Evolutionary conservation across 2,888 invertebrate genomes (phyloP).

Genomic region (Troilus luridus): DNA sequence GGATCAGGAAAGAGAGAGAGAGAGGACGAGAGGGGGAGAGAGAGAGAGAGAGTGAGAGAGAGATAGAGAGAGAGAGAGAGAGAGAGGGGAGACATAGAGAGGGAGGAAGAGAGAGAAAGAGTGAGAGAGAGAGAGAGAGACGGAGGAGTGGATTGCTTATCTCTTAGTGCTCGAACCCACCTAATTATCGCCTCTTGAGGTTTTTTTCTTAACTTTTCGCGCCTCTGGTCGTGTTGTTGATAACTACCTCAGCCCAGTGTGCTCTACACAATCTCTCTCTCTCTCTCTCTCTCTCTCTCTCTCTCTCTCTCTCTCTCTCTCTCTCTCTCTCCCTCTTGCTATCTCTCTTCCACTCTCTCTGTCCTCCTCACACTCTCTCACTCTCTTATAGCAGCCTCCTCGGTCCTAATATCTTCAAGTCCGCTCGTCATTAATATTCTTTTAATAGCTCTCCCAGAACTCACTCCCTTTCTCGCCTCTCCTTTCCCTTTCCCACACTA

Average conservation of each 20-base stretch:
- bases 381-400: not conserved
- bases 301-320: no score
- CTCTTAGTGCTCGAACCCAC: not conserved
- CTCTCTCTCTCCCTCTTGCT: no score
- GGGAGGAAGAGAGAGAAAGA: no score
- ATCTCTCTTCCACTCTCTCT: no score
- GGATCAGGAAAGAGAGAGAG: not conserved
- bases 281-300: no score
- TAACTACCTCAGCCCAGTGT: not conserved
- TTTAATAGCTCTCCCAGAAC: not conserved
- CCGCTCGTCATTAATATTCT: not conserved
- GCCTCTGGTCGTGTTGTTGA: slow-evolving; percentile 29
- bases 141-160: not conserved
- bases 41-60: no score
- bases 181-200: slow-evolving; percentile 28
- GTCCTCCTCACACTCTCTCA: not conserved
- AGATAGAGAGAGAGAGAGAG: no score
- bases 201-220: slow-evolving; percentile 38
- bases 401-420: not conserved
- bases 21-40: no score
- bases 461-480: not conserved
- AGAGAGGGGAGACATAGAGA: no score
- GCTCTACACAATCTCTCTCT: not conserved
- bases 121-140: no score
- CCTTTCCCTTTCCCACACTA: slow-evolving; percentile 31